Conservation (phyloP, 92 coral and sea anemone species). For the Siderastrea radians region DNA sequence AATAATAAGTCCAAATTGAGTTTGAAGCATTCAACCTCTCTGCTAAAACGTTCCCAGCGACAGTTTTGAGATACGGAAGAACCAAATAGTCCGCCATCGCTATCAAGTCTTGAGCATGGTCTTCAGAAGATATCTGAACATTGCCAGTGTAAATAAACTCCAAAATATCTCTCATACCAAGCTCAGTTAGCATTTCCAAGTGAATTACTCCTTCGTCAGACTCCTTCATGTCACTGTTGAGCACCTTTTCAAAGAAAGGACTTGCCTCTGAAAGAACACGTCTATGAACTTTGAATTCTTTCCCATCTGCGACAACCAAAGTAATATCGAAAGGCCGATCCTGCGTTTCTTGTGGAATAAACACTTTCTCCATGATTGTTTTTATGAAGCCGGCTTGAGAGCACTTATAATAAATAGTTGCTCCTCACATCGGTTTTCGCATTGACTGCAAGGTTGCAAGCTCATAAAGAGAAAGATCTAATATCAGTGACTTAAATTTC, state of each 20-base stretch:
- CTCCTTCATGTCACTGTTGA: background rate
- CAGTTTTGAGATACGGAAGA: background rate
- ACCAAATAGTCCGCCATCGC: background rate
- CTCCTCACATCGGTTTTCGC: no score
- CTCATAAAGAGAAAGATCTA: no score
- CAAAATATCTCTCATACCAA: background rate
- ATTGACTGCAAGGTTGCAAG: no score
- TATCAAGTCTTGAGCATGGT: background rate
- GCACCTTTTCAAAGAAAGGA: background rate
- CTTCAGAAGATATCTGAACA: background rate
- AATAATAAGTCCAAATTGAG: background rate
- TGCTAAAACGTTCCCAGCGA: slow-evolving; percentile 1
- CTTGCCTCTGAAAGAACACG: slow-evolving; percentile 2
- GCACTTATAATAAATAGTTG: no score
- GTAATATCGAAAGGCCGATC: background rate
- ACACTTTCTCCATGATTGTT: background rate
- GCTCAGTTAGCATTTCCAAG: background rate
- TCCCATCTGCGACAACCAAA: background rate
- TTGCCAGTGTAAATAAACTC: slow-evolving; percentile 2
- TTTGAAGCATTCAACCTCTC: background rate
- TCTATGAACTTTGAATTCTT: background rate
- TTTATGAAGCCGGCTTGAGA: no score
- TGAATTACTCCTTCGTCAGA: background rate
- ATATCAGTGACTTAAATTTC: no score
- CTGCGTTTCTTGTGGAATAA: background rate